A percentile compares a stretch with the other conserved stretches of the same genome.
Evolutionary conservation across 2,888 invertebrate genomes (phyloP).

Genomic region (Pegoplata infirma): DNA sequence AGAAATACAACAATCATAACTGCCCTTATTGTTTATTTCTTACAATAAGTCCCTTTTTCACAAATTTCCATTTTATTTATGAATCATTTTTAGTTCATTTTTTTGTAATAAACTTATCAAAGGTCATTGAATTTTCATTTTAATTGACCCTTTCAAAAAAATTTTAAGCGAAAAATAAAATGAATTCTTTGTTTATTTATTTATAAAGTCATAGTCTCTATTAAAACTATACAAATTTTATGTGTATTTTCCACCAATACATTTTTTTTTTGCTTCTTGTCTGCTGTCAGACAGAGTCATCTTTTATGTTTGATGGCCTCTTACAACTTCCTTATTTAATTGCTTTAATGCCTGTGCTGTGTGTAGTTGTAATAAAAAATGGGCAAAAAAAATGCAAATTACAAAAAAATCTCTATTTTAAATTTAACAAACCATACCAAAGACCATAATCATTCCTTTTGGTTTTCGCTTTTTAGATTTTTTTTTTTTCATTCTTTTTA

Average conservation of each 20-base stretch:
- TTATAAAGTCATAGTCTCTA: background rate
- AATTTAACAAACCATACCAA: constrained; percentile 24
- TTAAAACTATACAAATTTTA: background rate
- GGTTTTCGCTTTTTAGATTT: background rate
- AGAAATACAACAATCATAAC: too few species aligned
- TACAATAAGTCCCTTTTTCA: too few species aligned
- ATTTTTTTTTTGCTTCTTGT: background rate
- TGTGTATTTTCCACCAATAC: background rate
- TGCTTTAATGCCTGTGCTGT: constrained; percentile 39
- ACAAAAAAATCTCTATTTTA: background rate
- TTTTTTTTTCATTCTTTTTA: constrained; percentile 13
- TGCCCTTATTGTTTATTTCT: too few species aligned
- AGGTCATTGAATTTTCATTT: background rate
- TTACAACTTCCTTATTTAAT: constrained; percentile 55
- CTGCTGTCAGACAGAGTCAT: constrained; percentile 18
- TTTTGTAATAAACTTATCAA: background rate
- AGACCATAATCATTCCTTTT: constrained; percentile 15
- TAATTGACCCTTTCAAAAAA: background rate
- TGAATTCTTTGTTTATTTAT: background rate
- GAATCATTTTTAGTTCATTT: too few species aligned
- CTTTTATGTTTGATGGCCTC: constrained; percentile 40
- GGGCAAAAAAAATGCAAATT: background rate
- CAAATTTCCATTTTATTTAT: too few species aligned
- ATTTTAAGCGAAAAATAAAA: background rate
- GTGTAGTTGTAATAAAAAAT: constrained; percentile 2